These are phyloP conservation scores for Epizoanthus illoricatus DNA, from an alignment of 92 coral and sea anemone species.

Conservation along the genomic window DNA sequence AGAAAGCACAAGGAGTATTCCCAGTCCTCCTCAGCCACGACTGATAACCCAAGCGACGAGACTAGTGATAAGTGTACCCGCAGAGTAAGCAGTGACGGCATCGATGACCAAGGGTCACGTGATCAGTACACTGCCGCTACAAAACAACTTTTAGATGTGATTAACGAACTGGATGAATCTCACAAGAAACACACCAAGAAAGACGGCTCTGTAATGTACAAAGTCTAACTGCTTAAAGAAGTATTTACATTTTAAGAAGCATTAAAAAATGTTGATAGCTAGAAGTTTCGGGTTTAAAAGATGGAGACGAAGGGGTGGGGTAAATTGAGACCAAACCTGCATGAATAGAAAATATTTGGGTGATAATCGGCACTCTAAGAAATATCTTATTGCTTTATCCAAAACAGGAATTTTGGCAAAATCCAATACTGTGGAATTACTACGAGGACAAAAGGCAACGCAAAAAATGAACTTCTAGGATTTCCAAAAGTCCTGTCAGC, in stretches of 20 bases:
- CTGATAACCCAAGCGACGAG: constrained; percentile 35
- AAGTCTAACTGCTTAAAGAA: background rate
- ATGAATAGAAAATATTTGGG: background rate
- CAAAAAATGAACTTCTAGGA: too few relatives aligned
- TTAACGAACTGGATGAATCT: constrained; percentile 62
- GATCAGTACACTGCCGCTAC: constrained; percentile 51
- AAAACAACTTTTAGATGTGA: constrained; percentile 57
- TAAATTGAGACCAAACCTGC: background rate
- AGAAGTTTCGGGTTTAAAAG: too few relatives aligned
- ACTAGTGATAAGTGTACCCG: background rate
- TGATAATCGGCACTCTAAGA: too few relatives aligned
- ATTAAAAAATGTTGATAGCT: background rate
- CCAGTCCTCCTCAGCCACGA: constrained; percentile 28
- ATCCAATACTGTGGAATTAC: too few relatives aligned
- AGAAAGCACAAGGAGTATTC: constrained; percentile 57
- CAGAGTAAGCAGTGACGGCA: background rate
- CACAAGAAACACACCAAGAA: constrained; percentile 52
- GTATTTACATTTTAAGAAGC: background rate
- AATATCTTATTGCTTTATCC: too few relatives aligned
- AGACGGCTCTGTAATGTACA: constrained; percentile 2
- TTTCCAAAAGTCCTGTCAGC: too few relatives aligned
- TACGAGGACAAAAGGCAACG: too few relatives aligned
- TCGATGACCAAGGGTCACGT: background rate
- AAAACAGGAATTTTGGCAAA: too few relatives aligned
- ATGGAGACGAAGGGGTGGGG: background rate